phyloP scores from a whole-genome alignment of 2,113 vertebrate genomes.

The Ciconia boyciana region DNA sequence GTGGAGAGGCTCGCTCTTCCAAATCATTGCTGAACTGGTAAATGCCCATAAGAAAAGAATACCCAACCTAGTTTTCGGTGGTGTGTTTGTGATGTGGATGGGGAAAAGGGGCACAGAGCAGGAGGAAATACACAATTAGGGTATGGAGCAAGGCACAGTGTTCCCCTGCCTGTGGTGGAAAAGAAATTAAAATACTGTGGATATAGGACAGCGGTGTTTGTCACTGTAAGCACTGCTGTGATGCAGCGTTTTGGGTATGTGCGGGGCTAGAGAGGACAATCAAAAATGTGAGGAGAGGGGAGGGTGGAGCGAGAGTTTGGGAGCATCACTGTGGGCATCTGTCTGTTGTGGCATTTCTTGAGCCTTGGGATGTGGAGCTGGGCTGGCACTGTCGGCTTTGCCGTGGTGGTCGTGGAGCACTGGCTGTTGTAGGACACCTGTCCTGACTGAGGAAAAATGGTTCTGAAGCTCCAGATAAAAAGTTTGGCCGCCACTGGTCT shows the following conservation, averaged over 20 bases:
- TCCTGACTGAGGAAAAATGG: not conserved
- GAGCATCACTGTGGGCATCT: not conserved
- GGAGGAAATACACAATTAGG: not conserved
- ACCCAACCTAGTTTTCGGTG: not conserved
- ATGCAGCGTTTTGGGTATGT: not conserved
- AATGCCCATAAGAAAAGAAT: not conserved
- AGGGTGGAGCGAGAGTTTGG: not conserved
- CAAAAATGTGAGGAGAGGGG: not conserved
- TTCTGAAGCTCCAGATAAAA: not conserved
- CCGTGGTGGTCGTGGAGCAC: fast-evolving
- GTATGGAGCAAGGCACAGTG: not conserved
- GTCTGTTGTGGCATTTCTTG: not conserved
- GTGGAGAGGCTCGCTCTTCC: not conserved
- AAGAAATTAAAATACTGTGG: not conserved
- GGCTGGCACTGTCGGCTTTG: not conserved
- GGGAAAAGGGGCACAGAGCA: not conserved
- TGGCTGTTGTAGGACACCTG: not conserved
- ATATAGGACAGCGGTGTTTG: not conserved
- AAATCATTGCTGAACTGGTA: not conserved
- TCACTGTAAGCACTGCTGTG: not conserved
- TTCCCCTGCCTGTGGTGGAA: not conserved
- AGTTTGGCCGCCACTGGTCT: not conserved
- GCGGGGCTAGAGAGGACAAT: fast-evolving
- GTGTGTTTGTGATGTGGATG: not conserved
- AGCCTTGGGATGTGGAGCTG: not conserved